These are phyloP conservation scores for Dendrolimus punctatus DNA, from an alignment of 1,140 invertebrate genomes.

Conservation along the genomic window DNA sequence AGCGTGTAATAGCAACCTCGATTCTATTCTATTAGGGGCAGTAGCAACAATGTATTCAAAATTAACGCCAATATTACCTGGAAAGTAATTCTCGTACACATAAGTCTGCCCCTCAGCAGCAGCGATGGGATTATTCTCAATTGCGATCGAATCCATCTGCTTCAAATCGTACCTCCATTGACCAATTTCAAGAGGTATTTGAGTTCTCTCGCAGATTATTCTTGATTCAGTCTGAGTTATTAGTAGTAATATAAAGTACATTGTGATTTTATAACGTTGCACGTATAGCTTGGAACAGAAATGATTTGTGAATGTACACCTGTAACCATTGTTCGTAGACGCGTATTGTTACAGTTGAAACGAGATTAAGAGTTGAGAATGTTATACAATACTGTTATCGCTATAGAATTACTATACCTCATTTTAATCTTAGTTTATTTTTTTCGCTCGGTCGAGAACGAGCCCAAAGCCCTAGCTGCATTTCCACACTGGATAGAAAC, in stretches of 20 bases:
- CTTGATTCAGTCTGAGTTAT: conserved; percentile 2
- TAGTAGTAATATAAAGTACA: conserved; percentile 17
- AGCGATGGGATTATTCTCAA: conserved; percentile 43
- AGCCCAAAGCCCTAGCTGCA: no score
- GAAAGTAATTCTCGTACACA: conserved; percentile 55
- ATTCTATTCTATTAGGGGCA: no score
- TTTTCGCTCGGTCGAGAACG: no score
- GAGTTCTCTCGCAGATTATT: conserved; percentile 35
- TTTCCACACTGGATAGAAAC: no score
- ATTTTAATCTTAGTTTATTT: no score
- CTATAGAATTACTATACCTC: no score
- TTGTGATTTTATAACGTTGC: background rate
- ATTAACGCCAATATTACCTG: conserved; percentile 10
- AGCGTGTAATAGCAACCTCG: no score
- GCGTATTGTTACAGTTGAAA: no score
- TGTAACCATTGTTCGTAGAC: conserved; percentile 4
- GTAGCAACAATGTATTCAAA: no score
- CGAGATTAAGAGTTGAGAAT: no score
- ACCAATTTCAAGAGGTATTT: conserved; percentile 43
- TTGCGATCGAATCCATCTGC: conserved; percentile 45
- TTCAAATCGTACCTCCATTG: conserved; percentile 32
- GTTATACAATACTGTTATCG: no score
- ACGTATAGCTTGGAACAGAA: background rate
- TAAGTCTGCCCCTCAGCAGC: conserved; percentile 49
- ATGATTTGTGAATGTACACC: background rate